A percentile compares a stretch with the other conserved stretches of the same genome.
Evolutionary conservation across 2,113 vertebrate genomes (phyloP).

Genomic region (Proterorhinus semilunaris): DNA sequence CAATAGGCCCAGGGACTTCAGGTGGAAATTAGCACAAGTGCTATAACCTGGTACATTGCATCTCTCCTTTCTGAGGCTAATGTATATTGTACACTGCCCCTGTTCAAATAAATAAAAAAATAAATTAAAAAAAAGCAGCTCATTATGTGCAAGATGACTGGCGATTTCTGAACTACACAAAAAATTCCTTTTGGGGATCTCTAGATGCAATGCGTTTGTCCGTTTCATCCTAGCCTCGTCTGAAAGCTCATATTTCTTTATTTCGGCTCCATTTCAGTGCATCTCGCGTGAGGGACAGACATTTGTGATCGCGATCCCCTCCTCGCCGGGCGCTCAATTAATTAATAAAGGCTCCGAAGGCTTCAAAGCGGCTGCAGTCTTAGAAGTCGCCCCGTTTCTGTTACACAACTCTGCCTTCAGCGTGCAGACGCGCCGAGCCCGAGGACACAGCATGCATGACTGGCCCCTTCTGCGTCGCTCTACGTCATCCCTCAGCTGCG

Average conservation of each 20-base stretch:
- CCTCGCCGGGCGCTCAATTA: conserved; percentile 14
- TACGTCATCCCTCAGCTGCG: conserved; percentile 17
- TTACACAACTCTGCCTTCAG: conserved; percentile 7
- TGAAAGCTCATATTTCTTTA: conserved; percentile 14
- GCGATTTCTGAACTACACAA: too few species aligned
- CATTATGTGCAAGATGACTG: too few species aligned
- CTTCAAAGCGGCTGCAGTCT: conserved; percentile 38
- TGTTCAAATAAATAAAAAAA: too few species aligned
- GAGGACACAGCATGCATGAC: conserved; percentile 11
- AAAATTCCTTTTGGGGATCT: neutral
- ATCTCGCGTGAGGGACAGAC: neutral
- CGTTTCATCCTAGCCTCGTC: conserved; percentile 15
- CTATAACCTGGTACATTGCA: too few species aligned
- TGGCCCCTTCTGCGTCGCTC: conserved; percentile 17
- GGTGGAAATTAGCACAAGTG: too few species aligned
- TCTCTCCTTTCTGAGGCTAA: too few species aligned
- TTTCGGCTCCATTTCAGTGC: conserved; percentile 13
- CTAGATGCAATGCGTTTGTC: neutral
- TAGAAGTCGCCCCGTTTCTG: conserved; percentile 10
- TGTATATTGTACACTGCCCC: too few species aligned
- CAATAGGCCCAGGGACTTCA: too few species aligned
- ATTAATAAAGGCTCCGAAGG: conserved; percentile 29
- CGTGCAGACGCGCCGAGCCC: conserved; percentile 22
- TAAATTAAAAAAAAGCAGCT: too few species aligned
- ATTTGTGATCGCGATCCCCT: conserved; percentile 12